Evolutionary conservation across 2,888 invertebrate genomes (phyloP), one percentile per base, ranked within the genome.

Genomic region (Agrenia bidenticulata): DNA sequence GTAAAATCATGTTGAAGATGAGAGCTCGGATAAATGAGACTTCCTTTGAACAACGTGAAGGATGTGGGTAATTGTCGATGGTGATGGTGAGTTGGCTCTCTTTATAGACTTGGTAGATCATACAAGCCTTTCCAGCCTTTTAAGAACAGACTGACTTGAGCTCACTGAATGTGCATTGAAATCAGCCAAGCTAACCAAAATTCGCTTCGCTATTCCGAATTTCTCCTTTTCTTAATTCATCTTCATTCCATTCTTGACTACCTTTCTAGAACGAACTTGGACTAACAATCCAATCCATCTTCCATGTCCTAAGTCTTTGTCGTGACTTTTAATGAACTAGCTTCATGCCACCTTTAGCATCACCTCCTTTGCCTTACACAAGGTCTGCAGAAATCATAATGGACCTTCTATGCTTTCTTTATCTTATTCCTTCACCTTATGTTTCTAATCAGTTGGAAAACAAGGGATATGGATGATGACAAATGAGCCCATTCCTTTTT

Each of bases 141-240:
- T 32, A 32, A 32, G 32, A n/a, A 32, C 32, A 32, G 5, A 7
- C 32, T 32, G 11, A 32, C 32, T 32, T 32, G 32, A 32, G 32
- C 27, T 65, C 62, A 64, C 63, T 70, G 64, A 65, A 63, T 70
- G 70, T 62, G 58, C 70, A 70, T 50, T 54, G 59, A 65, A 70
- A 61, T 57, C 70, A 70, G 55, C 66, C 66, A 70, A 70, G 63
- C 70, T 70, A 61, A 59, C 66, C 63, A 50, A 65, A 54, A 63
- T 70, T 70, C 61, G 60, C 57, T 64, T 56, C 63, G 63, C 51
- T 55, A 55, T 55, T 55, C 55, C 55, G 5, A 55, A 55, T 55
- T 55, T 55, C 32, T 32, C 32, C 45, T 45, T 9, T 62, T 56
- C 53, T 55, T 66, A 66, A 66, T 69, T 69, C 66, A 51, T 62